Evolutionary conservation across 2,888 invertebrate genomes (phyloP).

Genomic region (Pterobdella sp.): DNA sequence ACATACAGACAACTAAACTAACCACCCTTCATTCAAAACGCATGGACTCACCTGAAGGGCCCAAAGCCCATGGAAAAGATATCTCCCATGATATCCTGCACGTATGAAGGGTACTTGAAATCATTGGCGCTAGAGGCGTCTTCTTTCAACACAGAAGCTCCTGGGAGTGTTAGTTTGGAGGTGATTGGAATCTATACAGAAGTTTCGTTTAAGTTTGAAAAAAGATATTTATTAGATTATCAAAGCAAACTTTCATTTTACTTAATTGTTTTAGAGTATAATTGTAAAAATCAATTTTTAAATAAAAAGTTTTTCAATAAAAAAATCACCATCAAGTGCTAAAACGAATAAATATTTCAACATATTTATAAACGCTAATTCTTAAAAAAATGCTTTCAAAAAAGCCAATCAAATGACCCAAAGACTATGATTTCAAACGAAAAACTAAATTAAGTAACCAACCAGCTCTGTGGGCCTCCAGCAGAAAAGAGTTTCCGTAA

Average conservation of each 20-base stretch:
- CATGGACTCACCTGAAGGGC: slow-evolving; percentile 54
- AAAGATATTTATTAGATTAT: no score
- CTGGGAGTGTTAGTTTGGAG: slow-evolving; percentile 40
- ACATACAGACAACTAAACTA: no score
- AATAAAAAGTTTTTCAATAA: no score
- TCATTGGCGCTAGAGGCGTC: slow-evolving; percentile 49
- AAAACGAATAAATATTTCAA: no score
- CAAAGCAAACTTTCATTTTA: no score
- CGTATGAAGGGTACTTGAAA: slow-evolving; percentile 59
- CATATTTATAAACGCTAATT: no score
- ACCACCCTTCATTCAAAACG: background rate
- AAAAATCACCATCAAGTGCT: no score
- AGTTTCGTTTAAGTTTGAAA: background rate
- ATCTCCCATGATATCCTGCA: slow-evolving; percentile 62
- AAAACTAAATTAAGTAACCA: slow-evolving; percentile 11
- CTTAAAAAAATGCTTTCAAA: no score
- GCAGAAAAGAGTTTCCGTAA: slow-evolving; percentile 61
- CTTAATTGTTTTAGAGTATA: no score
- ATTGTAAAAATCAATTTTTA: no score
- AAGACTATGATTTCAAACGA: background rate
- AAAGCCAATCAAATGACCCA: background rate
- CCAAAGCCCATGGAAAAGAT: slow-evolving; percentile 62
- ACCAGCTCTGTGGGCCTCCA: slow-evolving; percentile 58
- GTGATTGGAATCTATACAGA: background rate
- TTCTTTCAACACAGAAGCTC: slow-evolving; percentile 53